A percentile compares a stretch with the other conserved stretches of the same genome.
Conservation (phyloP, 1,140 invertebrate species). For the Papilio machaon region DNA sequence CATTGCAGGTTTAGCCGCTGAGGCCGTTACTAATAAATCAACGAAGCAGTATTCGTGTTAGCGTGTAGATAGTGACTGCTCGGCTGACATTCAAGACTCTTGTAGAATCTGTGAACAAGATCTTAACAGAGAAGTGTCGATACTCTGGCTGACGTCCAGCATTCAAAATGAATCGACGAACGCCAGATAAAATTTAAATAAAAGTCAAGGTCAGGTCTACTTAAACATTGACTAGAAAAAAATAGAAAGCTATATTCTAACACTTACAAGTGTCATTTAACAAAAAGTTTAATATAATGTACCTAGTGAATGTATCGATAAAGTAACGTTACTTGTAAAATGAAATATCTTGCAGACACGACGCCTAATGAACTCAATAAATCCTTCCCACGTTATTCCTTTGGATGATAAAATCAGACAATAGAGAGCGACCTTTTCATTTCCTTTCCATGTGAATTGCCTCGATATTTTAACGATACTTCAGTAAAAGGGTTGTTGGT, state of each 20-base stretch:
- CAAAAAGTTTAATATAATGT: too few relatives aligned
- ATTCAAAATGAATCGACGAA: not conserved
- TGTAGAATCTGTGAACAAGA: conserved; percentile 25
- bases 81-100: conserved; percentile 11
- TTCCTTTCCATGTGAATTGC: too few relatives aligned
- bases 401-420: not conserved
- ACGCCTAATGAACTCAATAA: not conserved
- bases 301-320: too few relatives aligned
- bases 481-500: not conserved
- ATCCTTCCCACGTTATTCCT: not conserved
- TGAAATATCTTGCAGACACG: not conserved
- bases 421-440: not conserved
- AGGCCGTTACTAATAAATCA: not conserved
- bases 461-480: too few relatives aligned
- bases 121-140: conserved; percentile 13
- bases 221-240: not conserved
- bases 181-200: conserved; percentile 9
- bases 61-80: conserved; percentile 15
- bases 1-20: not conserved
- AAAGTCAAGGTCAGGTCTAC: conserved; percentile 6
- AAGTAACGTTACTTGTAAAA: too few relatives aligned
- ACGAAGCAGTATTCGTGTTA: not conserved
- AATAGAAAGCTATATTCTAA: not conserved
- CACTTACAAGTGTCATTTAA: too few relatives aligned
- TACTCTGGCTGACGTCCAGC: conserved; percentile 16